Evolutionary conservation across 2,113 vertebrate genomes (phyloP).

Genomic region (Phylloscopus trochiloides): DNA sequence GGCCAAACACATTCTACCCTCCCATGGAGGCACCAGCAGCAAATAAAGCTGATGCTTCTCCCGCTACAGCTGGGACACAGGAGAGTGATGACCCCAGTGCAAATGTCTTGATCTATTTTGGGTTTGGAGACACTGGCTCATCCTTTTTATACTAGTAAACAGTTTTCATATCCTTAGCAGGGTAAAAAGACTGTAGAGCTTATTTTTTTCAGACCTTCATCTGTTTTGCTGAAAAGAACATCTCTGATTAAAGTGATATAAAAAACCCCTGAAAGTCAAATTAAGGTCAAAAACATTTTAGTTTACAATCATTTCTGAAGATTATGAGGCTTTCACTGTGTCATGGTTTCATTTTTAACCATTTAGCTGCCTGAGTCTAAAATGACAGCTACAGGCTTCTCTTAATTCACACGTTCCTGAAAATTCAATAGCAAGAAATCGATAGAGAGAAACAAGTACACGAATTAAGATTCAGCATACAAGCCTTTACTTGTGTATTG

Average conservation of each 20-base stretch:
- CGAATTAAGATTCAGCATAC: constrained; percentile 28
- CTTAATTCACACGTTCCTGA: not conserved
- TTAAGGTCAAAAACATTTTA: not conserved
- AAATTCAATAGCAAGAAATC: constrained; percentile 30
- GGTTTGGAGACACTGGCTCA: not conserved
- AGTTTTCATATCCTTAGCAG: not conserved
- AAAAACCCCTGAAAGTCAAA: not conserved
- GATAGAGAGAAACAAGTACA: not conserved
- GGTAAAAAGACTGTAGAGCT: not conserved
- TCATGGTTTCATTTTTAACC: not conserved
- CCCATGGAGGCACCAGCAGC: not conserved
- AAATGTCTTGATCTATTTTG: not conserved
- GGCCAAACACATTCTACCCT: rapidly evolving
- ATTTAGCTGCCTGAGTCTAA: not conserved
- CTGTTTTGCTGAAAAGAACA: not conserved
- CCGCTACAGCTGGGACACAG: rapidly evolving
- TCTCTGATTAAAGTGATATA: not conserved
- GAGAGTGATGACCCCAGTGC: not conserved
- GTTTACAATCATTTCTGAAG: not conserved
- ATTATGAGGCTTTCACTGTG: not conserved
- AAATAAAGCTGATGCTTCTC: not conserved
- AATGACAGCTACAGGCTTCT: not conserved
- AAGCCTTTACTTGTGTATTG: not conserved
- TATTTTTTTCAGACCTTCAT: not conserved
- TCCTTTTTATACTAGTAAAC: not conserved